Conservation (phyloP, 1,140 invertebrate species). For the Drosophila virilis region DNA sequence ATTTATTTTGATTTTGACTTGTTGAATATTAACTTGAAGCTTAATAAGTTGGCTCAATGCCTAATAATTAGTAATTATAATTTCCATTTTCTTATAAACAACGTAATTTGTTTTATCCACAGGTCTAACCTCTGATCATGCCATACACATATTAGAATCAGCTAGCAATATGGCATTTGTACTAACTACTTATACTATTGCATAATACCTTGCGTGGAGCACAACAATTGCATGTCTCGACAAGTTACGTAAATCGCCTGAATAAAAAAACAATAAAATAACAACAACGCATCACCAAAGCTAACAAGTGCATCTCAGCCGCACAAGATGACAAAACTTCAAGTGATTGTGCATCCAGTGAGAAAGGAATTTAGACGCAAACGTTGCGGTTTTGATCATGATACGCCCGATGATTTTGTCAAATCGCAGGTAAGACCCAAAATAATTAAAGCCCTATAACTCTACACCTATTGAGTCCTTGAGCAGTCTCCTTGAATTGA, state of each 20-base stretch:
- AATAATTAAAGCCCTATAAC: slow-evolving; percentile 3
- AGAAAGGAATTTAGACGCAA: slow-evolving; percentile 74
- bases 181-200: slow-evolving; percentile 2
- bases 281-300: slow-evolving; percentile 1
- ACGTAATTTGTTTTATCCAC: neutral
- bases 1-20: neutral
- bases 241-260: slow-evolving; percentile 9
- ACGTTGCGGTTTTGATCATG: slow-evolving; percentile 77
- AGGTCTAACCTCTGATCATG: neutral
- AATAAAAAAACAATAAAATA: neutral
- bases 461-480: slow-evolving; percentile 29
- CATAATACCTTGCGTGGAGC: slow-evolving; percentile 17
- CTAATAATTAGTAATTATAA: neutral
- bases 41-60: neutral
- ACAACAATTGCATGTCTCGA: slow-evolving; percentile 26
- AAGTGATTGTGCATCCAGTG: slow-evolving; percentile 72
- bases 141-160: neutral
- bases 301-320: neutral
- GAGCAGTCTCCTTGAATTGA: slow-evolving; percentile 37
- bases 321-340: slow-evolving; percentile 65
- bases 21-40: neutral
- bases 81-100: neutral
- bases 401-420: slow-evolving; percentile 79
- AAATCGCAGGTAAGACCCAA: slow-evolving; percentile 74
- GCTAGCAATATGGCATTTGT: slow-evolving; percentile 31